phyloP scores from a whole-genome alignment of 2,113 vertebrate species.

The Atlantisia rogersi region DNA sequence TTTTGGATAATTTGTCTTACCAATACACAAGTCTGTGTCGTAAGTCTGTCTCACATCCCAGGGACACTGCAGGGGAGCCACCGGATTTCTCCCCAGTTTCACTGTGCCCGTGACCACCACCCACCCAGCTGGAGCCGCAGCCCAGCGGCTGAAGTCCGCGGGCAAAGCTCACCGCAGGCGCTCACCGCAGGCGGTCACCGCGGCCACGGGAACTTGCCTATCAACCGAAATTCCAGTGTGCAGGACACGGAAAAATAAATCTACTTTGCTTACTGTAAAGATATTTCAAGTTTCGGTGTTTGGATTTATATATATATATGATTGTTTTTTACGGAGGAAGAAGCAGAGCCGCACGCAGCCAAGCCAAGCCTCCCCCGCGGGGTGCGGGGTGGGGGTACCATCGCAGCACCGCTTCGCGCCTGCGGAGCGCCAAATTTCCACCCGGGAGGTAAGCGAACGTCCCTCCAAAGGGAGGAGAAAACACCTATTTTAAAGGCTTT shows the following conservation, averaged over 20 bases:
- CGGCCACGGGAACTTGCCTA: rapidly evolving
- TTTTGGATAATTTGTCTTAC: background rate
- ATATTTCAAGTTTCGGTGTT: background rate
- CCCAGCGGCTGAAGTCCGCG: rapidly evolving
- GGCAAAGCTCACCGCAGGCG: background rate
- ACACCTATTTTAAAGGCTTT: rapidly evolving
- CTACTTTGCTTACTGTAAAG: background rate
- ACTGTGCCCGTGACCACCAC: rapidly evolving
- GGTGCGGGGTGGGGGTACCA: background rate
- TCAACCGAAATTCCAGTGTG: background rate
- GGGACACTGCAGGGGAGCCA: background rate
- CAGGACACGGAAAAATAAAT: background rate
- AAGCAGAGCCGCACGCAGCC: background rate
- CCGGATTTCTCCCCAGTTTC: rapidly evolving
- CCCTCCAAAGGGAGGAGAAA: background rate
- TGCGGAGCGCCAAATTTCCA: no score
- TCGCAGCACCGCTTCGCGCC: rapidly evolving
- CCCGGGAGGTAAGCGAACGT: background rate
- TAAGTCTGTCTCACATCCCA: background rate
- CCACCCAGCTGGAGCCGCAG: no score
- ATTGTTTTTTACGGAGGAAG: background rate
- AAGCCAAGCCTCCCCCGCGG: rapidly evolving
- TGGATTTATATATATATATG: no score
- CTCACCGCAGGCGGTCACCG: rapidly evolving
- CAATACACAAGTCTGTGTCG: no score